These are phyloP conservation scores for Hydractinia echinata DNA, from an alignment of 30 jellyfish, hydroid and myxozoan genomes.

Conservation along the genomic window DNA sequence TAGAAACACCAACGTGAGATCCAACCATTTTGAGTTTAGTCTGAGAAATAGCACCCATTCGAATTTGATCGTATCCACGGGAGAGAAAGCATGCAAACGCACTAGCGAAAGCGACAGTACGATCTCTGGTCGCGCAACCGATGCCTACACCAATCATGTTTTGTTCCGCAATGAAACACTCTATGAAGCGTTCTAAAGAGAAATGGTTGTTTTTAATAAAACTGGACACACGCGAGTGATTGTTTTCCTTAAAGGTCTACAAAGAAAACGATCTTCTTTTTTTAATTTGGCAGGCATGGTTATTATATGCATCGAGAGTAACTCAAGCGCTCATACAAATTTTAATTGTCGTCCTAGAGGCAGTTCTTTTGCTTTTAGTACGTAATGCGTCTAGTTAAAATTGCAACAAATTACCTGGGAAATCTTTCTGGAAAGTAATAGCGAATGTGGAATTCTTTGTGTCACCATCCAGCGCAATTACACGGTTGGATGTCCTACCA, in stretches of 20 bases:
- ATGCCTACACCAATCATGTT: constrained; percentile 90
- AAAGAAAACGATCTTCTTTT: no score
- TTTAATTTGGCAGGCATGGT: no score
- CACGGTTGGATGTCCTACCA: constrained; percentile 67
- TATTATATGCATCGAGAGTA: no score
- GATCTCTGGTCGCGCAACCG: constrained; percentile 86
- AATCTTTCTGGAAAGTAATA: constrained; percentile 80
- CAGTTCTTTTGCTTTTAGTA: neutral
- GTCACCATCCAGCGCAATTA: constrained; percentile 95
- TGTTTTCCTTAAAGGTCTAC: no score
- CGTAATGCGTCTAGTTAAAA: neutral
- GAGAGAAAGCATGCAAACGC: constrained; percentile 93
- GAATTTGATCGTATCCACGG: constrained; percentile 94
- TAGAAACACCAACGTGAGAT: constrained; percentile 93
- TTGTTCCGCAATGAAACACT: constrained; percentile 98
- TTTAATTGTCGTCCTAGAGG: no score
- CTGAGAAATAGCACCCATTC: constrained; percentile 98
- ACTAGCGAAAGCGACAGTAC: constrained; percentile 86
- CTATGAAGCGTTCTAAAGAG: constrained; percentile 68
- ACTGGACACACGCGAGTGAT: no score
- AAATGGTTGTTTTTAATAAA: neutral
- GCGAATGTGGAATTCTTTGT: constrained; percentile 97
- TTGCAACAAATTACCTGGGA: constrained; percentile 41
- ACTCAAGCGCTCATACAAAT: no score
- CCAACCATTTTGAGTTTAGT: constrained; percentile 78